These are phyloP conservation scores for Noturus placidus DNA, from an alignment of 2,113 vertebrate species.

Conservation along the genomic window DNA sequence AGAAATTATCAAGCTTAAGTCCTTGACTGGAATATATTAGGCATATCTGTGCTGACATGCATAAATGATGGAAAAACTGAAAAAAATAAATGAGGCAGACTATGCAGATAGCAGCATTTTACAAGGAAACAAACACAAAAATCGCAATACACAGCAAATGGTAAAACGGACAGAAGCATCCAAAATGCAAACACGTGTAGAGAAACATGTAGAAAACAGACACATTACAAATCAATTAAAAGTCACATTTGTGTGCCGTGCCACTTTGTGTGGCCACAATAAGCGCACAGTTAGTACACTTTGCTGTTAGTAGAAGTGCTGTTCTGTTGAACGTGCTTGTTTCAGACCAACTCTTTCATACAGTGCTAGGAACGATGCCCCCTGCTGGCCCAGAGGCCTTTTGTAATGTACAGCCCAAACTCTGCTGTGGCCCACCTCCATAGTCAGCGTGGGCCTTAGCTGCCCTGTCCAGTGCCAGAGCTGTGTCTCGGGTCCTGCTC, in stretches of 20 bases:
- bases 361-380: conserved; percentile 65
- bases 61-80: conserved; percentile 22
- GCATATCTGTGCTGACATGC: conserved; percentile 15
- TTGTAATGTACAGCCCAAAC: conserved; percentile 74
- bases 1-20: conserved; percentile 11
- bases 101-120: conserved; percentile 59
- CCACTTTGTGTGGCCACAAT: conserved; percentile 32
- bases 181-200: conserved; percentile 56
- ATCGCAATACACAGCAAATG: conserved; percentile 64
- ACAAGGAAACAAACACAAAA: conserved; percentile 62
- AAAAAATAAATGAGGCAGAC: conserved; percentile 52
- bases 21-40: conserved; percentile 21
- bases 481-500: conserved; percentile 79
- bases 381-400: conserved; percentile 80
- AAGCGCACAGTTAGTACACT: conserved; percentile 13
- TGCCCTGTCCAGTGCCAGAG: conserved; percentile 80
- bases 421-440: conserved; percentile 94
- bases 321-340: neutral
- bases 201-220: conserved; percentile 52
- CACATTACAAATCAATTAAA: conserved; percentile 60
- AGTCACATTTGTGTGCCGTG: conserved; percentile 53
- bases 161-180: conserved; percentile 58
- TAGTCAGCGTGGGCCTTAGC: conserved; percentile 73
- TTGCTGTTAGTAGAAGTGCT: conserved; percentile 37
- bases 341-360: conserved; percentile 54